These are phyloP conservation scores for Lepidochrysops patricia DNA, from an alignment of 2,888 invertebrate species.

Conservation along the genomic window DNA sequence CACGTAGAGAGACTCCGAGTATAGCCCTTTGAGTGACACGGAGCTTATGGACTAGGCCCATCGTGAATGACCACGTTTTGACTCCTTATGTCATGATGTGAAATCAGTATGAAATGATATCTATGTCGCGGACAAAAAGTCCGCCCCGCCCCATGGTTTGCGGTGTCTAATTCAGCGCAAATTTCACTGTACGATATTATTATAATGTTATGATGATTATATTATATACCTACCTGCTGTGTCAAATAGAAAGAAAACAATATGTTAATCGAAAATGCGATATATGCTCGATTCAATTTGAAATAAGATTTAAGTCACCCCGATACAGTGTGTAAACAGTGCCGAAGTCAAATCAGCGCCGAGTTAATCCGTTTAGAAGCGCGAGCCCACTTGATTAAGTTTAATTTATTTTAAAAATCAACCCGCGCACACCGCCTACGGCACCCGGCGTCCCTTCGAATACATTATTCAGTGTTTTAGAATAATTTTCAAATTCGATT, in stretches of 20 bases:
- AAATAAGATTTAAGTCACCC: conserved; percentile 59
- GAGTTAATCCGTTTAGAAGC: conserved; percentile 74
- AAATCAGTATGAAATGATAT: no score
- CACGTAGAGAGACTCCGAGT: no score
- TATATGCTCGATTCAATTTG: conserved; percentile 51
- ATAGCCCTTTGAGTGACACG: no score
- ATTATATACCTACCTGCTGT: no score
- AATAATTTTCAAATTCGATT: conserved; percentile 76
- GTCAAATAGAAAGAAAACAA: background rate
- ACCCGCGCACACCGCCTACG: conserved; percentile 59
- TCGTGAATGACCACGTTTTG: no score
- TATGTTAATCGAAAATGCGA: conserved; percentile 16
- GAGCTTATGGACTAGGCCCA: no score
- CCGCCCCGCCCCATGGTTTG: no score
- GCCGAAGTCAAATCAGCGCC: conserved; percentile 68
- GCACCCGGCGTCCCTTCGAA: conserved; percentile 67
- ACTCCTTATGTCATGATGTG: no score
- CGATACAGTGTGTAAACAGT: conserved; percentile 60
- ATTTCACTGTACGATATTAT: no score
- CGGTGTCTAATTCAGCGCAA: no score
- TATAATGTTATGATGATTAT: no score
- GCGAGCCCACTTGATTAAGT: conserved; percentile 75
- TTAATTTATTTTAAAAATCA: conserved; percentile 75
- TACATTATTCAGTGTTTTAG: conserved; percentile 76
- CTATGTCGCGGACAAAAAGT: no score